Conservation (phyloP, 2,888 invertebrate species). For the Cecidostiba fungosa region DNA sequence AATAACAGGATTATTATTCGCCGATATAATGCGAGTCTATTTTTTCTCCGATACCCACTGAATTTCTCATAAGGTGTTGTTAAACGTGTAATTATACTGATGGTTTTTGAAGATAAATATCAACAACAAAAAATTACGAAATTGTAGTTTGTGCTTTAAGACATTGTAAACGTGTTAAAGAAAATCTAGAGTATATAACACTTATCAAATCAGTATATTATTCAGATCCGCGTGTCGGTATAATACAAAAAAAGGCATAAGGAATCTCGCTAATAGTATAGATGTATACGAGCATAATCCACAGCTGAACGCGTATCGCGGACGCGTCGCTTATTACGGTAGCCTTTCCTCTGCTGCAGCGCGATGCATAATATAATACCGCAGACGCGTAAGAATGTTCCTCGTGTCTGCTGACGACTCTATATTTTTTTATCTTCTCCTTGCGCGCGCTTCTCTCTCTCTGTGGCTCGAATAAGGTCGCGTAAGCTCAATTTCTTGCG, state of each 20-base stretch:
- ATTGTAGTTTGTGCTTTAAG: too few relatives aligned
- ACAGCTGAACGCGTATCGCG: constrained; percentile 19
- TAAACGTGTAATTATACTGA: not conserved
- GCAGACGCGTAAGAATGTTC: constrained; percentile 25
- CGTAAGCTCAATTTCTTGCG: not conserved
- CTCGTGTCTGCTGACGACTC: not conserved
- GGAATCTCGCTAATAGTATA: not conserved
- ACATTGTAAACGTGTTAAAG: too few relatives aligned
- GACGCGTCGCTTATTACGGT: constrained; percentile 41
- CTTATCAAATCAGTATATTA: not conserved
- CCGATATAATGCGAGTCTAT: not conserved
- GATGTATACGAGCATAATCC: not conserved
- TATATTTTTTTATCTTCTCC: constrained; percentile 4
- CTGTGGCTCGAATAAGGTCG: not conserved
- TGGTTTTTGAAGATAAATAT: not conserved
- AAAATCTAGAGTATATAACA: not conserved
- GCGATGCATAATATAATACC: constrained; percentile 50
- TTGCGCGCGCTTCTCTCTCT: not conserved
- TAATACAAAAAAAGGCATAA: not conserved
- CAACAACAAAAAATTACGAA: not conserved
- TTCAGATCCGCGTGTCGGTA: not conserved
- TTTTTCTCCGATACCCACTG: not conserved
- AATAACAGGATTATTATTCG: not conserved
- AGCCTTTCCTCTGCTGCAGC: constrained; percentile 1
- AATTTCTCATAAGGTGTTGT: not conserved